Conservation (phyloP, 2,797 vertebrate species). For the Chloroceryle amazona region DNA sequence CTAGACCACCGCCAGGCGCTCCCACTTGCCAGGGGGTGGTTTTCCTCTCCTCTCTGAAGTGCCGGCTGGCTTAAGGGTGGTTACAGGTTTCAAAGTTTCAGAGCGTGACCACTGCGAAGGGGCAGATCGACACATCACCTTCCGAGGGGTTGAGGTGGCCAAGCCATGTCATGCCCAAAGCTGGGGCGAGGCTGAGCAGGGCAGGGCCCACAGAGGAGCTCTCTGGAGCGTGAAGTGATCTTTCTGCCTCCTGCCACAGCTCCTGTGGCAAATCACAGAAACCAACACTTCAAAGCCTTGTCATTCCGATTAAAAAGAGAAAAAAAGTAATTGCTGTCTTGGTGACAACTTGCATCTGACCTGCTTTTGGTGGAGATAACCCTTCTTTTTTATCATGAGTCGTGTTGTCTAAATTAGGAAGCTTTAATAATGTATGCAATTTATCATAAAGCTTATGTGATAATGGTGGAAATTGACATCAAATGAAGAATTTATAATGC, state of each 20-base stretch:
- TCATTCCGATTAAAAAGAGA: neutral
- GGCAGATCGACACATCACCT: rapidly evolving
- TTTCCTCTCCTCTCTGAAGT: neutral
- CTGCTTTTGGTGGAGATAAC: constrained; percentile 18
- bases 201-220: neutral
- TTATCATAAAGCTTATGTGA: constrained; percentile 27
- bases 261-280: neutral
- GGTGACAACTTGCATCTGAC: neutral
- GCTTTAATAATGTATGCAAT: constrained; percentile 56
- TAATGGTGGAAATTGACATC: constrained; percentile 60
- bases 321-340: neutral
- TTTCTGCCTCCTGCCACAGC: neutral
- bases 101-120: neutral
- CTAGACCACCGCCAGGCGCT: neutral
- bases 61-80: neutral
- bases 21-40: no score
- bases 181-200: neutral
- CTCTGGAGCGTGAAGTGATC: neutral
- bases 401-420: constrained; percentile 48
- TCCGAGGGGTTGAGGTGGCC: neutral
- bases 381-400: constrained; percentile 18
- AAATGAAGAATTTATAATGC: constrained; percentile 84
- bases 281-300: neutral
- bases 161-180: rapidly evolving
- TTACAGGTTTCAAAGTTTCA: neutral